Evolutionary conservation across 2,888 invertebrate species (phyloP), one percentile per base, ranked within the genome.

Genomic region (Crepidodera aurea): DNA sequence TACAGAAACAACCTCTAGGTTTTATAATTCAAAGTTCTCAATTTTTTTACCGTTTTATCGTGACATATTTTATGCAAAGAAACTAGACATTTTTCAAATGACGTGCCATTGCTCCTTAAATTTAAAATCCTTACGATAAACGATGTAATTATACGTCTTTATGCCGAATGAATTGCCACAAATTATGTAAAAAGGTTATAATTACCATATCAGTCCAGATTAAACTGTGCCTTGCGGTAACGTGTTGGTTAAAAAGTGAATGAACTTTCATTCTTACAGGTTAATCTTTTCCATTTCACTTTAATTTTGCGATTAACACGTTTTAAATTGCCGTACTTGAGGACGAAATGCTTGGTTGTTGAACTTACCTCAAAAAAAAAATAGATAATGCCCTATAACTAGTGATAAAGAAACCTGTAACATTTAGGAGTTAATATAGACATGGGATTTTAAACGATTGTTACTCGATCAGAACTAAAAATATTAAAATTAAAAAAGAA

Each of bases 171-270:
- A 34, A 34, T 13, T 46, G 22, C 32, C 22, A 56, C 29, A 44
- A 56, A 56, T 56, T 56, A 46, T 56, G 37, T 56, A 46, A 56
- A 56, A 56, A 56, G 37, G 46, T 56, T 46, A 56, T 56, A 56
- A 46, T 56, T 56, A 56, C 34, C 46, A 56, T 56, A 56, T 56
- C 46, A 46, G 18, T 37, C 42, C 29, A 42, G 54, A 32, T 18
- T 34, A 32, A 55, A 55, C 27, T 32, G 29, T 32, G 46, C 42
- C 34, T 42, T 44, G 42, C 29, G 54, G 44, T 42, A 29, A 16
- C 16, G 16, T 18, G 27, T 34, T 51, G 7, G 12, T 54, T 34
- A 39, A 46, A 56, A 56, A 56, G 56, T 46, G 56, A 56, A 56
- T 37, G 56, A 56, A 56, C 56, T 46, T 56, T 46, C 56, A 37